Evolutionary conservation across 2,888 invertebrate species (phyloP).

Genomic region (Cecidostiba fungosa): DNA sequence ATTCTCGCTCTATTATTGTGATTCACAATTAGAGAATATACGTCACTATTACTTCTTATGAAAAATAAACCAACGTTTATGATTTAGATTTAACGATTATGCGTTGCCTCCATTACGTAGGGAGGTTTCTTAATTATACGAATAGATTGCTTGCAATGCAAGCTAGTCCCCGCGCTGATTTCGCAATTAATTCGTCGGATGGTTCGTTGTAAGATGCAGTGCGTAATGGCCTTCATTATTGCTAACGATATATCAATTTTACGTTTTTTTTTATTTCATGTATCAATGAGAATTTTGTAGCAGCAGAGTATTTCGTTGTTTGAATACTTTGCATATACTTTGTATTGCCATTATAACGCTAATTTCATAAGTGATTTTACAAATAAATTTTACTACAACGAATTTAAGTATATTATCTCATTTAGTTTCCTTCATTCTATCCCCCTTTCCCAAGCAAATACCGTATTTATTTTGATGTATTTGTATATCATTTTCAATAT

Average conservation of each 20-base stretch:
- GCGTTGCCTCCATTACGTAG: slow-evolving; percentile 35
- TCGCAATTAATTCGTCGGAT: slow-evolving; percentile 48
- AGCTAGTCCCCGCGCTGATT: slow-evolving; percentile 38
- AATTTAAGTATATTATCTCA: not conserved
- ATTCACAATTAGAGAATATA: slow-evolving; percentile 47
- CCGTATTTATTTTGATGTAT: too few species aligned
- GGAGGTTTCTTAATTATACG: not conserved
- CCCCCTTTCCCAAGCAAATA: not conserved
- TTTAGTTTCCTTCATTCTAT: not conserved
- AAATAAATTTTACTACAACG: slow-evolving; percentile 63
- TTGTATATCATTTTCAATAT: too few species aligned
- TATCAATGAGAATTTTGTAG: slow-evolving; percentile 33
- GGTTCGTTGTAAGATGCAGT: slow-evolving; percentile 43
- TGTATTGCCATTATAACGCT: slow-evolving; percentile 56
- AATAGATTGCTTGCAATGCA: slow-evolving; percentile 60
- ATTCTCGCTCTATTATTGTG: slow-evolving; percentile 47
- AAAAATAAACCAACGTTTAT: slow-evolving; percentile 9
- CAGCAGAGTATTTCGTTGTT: slow-evolving; percentile 44
- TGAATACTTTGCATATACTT: slow-evolving; percentile 50
- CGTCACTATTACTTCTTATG: slow-evolving; percentile 34
- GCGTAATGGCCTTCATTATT: slow-evolving; percentile 45
- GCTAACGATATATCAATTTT: slow-evolving; percentile 45
- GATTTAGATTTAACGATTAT: slow-evolving; percentile 34
- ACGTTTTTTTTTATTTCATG: slow-evolving; percentile 52
- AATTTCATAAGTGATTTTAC: slow-evolving; percentile 58